phyloP scores from a whole-genome alignment of 92 coral and sea anemone genomes.

The Phenganax stokvisi region DNA sequence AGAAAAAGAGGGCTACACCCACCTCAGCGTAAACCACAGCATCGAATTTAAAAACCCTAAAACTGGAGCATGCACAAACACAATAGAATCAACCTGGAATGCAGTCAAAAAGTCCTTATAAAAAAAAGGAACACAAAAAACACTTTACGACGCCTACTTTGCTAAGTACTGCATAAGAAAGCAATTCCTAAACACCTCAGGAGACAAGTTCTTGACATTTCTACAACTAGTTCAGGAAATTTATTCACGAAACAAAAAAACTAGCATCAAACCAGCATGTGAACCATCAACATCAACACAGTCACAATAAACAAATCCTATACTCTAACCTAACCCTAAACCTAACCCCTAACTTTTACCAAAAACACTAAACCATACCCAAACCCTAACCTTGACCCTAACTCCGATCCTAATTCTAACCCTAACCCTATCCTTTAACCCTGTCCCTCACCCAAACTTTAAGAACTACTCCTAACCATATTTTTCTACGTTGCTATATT shows the following conservation, averaged over 20 bases:
- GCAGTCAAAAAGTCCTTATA: not conserved
- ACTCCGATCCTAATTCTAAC: no score
- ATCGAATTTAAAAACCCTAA: not conserved
- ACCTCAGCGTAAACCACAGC: constrained; percentile 35
- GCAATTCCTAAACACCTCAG: not conserved
- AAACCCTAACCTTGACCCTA: no score
- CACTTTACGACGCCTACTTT: not conserved
- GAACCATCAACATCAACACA: no score
- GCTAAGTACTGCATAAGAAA: not conserved
- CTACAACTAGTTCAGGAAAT: not conserved
- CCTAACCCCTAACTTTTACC: no score
- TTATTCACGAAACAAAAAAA: not conserved
- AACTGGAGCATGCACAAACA: constrained; percentile 41
- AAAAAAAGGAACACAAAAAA: not conserved
- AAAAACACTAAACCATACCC: no score
- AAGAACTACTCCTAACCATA: no score
- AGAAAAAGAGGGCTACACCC: constrained; percentile 32
- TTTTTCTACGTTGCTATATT: no score
- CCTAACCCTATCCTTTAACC: no score
- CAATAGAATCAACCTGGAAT: constrained; percentile 39
- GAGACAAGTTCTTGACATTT: not conserved
- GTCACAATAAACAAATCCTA: no score
- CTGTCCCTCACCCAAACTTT: no score
- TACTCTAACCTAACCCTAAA: no score
- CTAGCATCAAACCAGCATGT: no score